Conservation (phyloP, 2,888 invertebrate species). For the Antheraea yamamai region DNA sequence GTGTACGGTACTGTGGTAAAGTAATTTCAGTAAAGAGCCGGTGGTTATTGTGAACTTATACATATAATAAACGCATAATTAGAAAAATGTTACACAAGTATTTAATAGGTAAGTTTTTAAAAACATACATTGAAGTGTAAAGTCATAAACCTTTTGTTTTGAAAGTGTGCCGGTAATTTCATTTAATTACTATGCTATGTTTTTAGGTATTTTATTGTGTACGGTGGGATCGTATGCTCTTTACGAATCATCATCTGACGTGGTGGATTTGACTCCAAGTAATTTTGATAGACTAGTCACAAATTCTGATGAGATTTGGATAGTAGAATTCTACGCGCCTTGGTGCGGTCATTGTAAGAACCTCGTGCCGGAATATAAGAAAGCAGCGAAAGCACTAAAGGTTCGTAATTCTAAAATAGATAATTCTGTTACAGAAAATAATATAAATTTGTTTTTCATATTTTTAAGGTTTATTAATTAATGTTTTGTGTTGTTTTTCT, state of each 20-base stretch:
- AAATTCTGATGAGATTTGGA: constrained; percentile 93
- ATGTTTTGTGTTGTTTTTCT: background rate
- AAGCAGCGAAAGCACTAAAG: constrained; percentile 95
- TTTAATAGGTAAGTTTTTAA: constrained; percentile 65
- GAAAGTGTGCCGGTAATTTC: constrained; percentile 43
- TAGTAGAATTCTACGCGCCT: constrained; percentile 98
- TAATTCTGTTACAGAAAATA: background rate
- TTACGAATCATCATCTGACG: constrained; percentile 88
- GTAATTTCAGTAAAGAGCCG: constrained; percentile 42
- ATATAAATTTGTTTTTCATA: too few relatives aligned
- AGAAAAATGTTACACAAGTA: constrained; percentile 59
- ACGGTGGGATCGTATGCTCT: constrained; percentile 70
- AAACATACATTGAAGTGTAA: constrained; percentile 54
- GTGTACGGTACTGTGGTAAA: constrained; percentile 38
- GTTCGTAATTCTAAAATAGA: constrained; percentile 58
- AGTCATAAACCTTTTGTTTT: constrained; percentile 31
- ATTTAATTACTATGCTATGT: constrained; percentile 25
- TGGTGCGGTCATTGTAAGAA: constrained; percentile 97
- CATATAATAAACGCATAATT: constrained; percentile 46
- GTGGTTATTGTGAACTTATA: constrained; percentile 37
- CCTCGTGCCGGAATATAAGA: constrained; percentile 95
- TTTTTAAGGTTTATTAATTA: too few relatives aligned
- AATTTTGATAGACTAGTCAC: constrained; percentile 94
- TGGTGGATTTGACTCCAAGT: constrained; percentile 91
- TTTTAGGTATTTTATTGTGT: constrained; percentile 68